Conservation (phyloP, 2,113 vertebrate species). For the Tachuris rubrigastra region DNA sequence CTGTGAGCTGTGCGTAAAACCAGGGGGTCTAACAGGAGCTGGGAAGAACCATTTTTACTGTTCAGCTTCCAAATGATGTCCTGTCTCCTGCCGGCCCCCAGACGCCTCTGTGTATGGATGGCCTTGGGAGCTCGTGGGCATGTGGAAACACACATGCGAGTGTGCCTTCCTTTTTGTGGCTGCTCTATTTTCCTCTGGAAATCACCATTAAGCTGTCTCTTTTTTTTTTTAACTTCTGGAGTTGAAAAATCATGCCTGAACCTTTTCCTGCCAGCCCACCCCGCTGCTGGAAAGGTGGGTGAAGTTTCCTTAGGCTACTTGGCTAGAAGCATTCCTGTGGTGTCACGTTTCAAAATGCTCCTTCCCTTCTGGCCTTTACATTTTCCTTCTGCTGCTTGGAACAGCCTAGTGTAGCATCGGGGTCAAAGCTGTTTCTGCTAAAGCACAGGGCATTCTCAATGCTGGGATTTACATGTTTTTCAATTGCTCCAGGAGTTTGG, state of each 20-base stretch:
- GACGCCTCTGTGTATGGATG: not conserved
- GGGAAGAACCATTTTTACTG: slow-evolving; percentile 50
- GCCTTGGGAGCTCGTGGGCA: not conserved
- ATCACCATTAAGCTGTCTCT: not conserved
- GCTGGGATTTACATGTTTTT: not conserved
- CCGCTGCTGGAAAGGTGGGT: not conserved
- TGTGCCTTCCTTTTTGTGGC: not conserved
- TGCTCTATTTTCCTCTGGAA: not conserved
- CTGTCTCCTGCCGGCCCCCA: slow-evolving; percentile 28
- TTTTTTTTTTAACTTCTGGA: not conserved
- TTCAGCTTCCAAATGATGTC: slow-evolving; percentile 42
- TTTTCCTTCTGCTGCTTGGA: not conserved
- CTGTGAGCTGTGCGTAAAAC: not conserved
- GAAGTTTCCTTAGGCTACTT: not conserved
- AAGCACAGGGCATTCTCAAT: not conserved
- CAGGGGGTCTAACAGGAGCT: slow-evolving; percentile 40
- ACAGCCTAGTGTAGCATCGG: not conserved
- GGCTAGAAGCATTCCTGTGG: not conserved
- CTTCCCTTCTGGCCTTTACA: not conserved
- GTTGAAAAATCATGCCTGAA: not conserved
- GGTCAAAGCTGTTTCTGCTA: not conserved
- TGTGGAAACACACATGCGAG: not conserved
- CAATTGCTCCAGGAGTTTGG: not conserved
- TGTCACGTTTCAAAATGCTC: not conserved
- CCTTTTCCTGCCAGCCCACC: not conserved